A percentile compares a stretch with the other conserved stretches of the same genome.
Evolutionary conservation across 2,888 invertebrate species (phyloP).

Genomic region (Tanaodytes sp.): DNA sequence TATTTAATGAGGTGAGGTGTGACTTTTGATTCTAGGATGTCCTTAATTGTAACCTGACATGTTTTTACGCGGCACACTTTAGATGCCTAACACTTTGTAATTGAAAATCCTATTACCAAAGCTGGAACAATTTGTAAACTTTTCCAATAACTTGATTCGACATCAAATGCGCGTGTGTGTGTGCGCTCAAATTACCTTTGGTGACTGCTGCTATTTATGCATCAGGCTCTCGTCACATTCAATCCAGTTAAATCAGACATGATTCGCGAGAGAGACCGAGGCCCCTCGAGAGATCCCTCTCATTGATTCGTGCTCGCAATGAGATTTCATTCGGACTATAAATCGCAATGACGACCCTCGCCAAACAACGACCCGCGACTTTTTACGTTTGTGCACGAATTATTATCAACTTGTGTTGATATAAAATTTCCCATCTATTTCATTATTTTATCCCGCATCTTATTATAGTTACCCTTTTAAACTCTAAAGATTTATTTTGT

Average conservation of each 20-base stretch:
- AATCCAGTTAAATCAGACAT: constrained; percentile 63
- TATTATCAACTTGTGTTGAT: too few species aligned
- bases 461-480: too few species aligned
- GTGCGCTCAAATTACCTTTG: constrained; percentile 59
- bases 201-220: constrained; percentile 63
- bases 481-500: too few species aligned
- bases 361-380: too few species aligned
- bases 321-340: constrained; percentile 25
- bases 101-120: not conserved
- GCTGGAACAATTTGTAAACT: constrained; percentile 4
- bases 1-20: too few species aligned
- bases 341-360: too few species aligned
- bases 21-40: too few species aligned
- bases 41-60: too few species aligned
- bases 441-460: too few species aligned
- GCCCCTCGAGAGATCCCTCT: constrained; percentile 19
- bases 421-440: too few species aligned
- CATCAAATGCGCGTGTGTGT: constrained; percentile 1
- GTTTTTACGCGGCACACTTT: not conserved
- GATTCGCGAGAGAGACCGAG: constrained; percentile 40
- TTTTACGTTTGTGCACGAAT: too few species aligned
- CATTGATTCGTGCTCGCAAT: constrained; percentile 14
- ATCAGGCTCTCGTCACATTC: constrained; percentile 58
- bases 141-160: constrained; percentile 15
- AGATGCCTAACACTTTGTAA: too few species aligned